A percentile compares a stretch with the other conserved stretches of the same genome.
Evolutionary conservation across 2,113 vertebrate genomes (phyloP).

Genomic region (Rynchops niger): DNA sequence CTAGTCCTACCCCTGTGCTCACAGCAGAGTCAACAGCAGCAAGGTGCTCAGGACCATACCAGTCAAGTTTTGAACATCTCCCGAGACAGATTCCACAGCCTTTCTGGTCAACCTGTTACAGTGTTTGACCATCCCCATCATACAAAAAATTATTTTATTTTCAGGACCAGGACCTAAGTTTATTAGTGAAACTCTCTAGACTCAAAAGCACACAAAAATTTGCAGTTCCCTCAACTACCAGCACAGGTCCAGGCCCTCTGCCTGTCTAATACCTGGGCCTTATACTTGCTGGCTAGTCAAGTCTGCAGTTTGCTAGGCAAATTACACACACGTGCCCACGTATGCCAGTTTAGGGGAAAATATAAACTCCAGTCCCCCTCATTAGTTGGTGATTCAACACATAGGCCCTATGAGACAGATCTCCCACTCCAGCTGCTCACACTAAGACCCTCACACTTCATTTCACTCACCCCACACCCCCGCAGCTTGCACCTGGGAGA

Average conservation of each 20-base stretch:
- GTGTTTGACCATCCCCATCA: not conserved
- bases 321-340: accelerated
- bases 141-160: not conserved
- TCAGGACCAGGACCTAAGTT: not conserved
- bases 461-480: not conserved
- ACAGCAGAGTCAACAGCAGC: not conserved
- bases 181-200: not conserved
- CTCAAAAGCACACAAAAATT: not conserved
- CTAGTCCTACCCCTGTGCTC: not conserved
- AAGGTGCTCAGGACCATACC: not conserved
- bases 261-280: not conserved
- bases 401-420: accelerated
- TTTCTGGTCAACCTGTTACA: not conserved
- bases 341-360: not conserved
- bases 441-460: not conserved
- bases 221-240: not conserved
- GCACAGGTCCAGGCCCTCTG: not conserved
- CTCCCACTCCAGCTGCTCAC: not conserved
- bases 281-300: not conserved
- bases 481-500: not conserved
- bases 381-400: not conserved
- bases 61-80: not conserved
- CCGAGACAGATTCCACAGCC: not conserved
- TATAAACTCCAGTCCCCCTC: not conserved
- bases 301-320: not conserved